Percentiles rank a stretch among this genome's conserved stretches.
phyloP scores from a whole-genome alignment of 2,113 vertebrate genomes.

The Cacatua alba region DNA sequence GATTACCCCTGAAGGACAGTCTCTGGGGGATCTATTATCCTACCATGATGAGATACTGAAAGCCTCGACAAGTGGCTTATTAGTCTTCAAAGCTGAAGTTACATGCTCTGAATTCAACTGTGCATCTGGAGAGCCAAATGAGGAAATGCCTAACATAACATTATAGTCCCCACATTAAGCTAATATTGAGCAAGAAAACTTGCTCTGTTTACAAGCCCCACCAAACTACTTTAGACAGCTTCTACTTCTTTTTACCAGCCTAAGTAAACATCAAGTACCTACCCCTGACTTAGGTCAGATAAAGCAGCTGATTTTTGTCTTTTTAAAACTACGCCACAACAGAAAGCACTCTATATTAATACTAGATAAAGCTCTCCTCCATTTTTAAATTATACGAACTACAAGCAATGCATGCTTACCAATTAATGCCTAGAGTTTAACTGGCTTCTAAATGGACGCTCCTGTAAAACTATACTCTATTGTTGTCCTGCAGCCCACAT shows the following conservation, averaged over 20 bases:
- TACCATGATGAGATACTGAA: not conserved
- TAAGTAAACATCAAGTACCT: not conserved
- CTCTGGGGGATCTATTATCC: not conserved
- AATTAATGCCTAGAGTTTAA: not conserved
- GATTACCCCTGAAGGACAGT: not conserved
- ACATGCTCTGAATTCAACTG: not conserved
- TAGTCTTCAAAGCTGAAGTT: not conserved
- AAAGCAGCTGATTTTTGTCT: not conserved
- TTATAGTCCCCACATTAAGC: not conserved
- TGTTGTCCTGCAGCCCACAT: not conserved
- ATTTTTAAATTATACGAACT: not conserved
- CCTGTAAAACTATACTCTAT: not conserved
- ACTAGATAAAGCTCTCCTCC: not conserved
- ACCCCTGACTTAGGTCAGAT: not conserved
- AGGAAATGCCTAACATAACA: not conserved
- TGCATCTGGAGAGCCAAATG: not conserved
- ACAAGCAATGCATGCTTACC: not conserved
- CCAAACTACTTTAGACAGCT: not conserved
- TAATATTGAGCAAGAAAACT: not conserved
- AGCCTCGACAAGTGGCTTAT: not conserved
- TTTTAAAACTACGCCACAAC: not conserved
- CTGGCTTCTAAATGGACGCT: not conserved
- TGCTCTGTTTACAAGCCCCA: not conserved
- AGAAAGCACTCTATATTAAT: not conserved
- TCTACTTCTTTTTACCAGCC: not conserved